These are phyloP conservation scores for Kobus ellipsiprymnus DNA, from an alignment of 2,113 vertebrate species.

Conservation along the genomic window DNA sequence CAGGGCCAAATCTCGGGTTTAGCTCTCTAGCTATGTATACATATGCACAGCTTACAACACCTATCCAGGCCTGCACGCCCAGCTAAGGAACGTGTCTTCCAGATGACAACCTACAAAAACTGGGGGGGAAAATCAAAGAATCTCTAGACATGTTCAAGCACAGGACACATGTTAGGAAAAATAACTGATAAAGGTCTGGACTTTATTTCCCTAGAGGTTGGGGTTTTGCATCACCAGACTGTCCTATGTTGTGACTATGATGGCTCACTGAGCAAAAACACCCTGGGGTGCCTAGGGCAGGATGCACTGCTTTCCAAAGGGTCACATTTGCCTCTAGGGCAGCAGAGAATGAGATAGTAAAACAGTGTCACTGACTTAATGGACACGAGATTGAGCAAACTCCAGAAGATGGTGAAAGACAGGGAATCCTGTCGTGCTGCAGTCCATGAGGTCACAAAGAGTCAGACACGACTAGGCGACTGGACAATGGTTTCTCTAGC, in stretches of 20 bases:
- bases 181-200: neutral
- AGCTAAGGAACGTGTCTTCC: neutral
- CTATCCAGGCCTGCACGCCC: neutral
- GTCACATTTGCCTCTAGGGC: neutral
- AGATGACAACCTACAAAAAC: neutral
- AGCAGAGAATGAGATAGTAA: neutral
- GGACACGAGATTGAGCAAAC: neutral
- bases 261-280: neutral
- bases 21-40: neutral
- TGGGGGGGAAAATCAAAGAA: accelerated
- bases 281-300: no score
- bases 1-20: neutral
- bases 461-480: neutral
- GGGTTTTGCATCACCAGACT: neutral
- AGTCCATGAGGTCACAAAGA: neutral
- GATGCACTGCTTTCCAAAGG: neutral
- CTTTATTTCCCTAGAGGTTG: neutral
- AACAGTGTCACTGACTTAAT: neutral
- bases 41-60: neutral
- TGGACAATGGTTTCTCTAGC: neutral
- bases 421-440: neutral
- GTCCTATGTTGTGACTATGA: no score
- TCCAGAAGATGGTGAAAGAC: neutral
- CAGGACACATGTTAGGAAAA: neutral
- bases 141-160: neutral